Evolutionary conservation across 1,140 invertebrate genomes (phyloP).

Genomic region (Euschistus heros): DNA sequence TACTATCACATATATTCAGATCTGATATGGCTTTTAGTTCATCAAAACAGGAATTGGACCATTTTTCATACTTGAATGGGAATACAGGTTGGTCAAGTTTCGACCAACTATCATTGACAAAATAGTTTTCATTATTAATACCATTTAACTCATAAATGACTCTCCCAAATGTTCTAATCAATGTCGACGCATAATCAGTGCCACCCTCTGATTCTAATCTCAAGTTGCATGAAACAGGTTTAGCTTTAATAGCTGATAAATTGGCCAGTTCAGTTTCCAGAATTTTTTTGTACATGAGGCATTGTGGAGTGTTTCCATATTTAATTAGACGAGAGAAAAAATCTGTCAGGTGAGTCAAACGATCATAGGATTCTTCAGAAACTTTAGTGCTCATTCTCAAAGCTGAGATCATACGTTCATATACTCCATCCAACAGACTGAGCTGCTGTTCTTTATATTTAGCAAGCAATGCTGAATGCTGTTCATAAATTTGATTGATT

Average conservation of each 20-base stretch:
- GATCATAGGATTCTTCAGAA: slow-evolving; percentile 86
- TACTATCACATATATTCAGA: not conserved
- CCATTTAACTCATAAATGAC: slow-evolving; percentile 38
- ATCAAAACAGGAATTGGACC: slow-evolving; percentile 15
- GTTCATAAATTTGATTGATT: slow-evolving; percentile 90
- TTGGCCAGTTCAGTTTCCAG: slow-evolving; percentile 81
- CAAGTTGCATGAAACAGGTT: slow-evolving; percentile 66
- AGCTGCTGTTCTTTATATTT: slow-evolving; percentile 85
- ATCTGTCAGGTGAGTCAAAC: slow-evolving; percentile 83
- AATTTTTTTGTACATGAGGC: slow-evolving; percentile 87
- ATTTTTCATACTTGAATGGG: slow-evolving; percentile 15
- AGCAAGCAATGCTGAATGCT: slow-evolving; percentile 86
- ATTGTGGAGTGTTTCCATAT: slow-evolving; percentile 75
- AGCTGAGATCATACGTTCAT: slow-evolving; percentile 77
- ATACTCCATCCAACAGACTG: slow-evolving; percentile 87
- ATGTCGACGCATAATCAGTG: slow-evolving; percentile 84
- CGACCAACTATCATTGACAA: not conserved
- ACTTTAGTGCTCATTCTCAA: slow-evolving; percentile 77
- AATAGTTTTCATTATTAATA: not conserved
- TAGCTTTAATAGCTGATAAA: slow-evolving; percentile 65
- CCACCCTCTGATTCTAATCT: slow-evolving; percentile 96
- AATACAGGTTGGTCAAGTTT: not conserved
- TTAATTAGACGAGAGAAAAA: slow-evolving; percentile 86
- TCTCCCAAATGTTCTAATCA: slow-evolving; percentile 91
- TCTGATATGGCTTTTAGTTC: slow-evolving; percentile 9